Base-by-base conservation (phyloP, 1,140 invertebrate genomes). In the Anastatus disparis region DNA sequence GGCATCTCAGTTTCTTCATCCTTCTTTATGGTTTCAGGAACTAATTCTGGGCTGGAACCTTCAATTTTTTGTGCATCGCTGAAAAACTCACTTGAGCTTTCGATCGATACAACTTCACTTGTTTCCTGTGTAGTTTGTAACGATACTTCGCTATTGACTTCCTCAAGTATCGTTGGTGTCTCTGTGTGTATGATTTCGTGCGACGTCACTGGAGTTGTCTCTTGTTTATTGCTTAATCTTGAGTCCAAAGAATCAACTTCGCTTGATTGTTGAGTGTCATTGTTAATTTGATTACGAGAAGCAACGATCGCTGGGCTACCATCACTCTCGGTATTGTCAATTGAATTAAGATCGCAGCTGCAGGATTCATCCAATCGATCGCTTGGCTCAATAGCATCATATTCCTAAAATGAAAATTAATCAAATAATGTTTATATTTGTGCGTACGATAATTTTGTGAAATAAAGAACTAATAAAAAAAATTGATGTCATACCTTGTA, bases 281-380 rank as follows among this genome's bases (percentile, higher is more conserved):
- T 35, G n/a, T 40, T 67, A 7, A 67, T 7, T 52, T 67, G n/a
- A 76, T 81, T 81, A 69, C 81, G 77, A 59, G 87, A 76, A 74
- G 84, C 83, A 1, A 80, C 76, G 24, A 87, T 88, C 4, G 86
- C 83, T 1, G 88, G 88, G 77, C 87, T 89, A 6, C 86, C 87
- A 35, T 89, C 87, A 31, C 87, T 88, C 17, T 88, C 86, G 0
- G 87, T 85, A 46, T 86, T 85, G 35, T 85, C 84, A 50, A 85
- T 85, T 2, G 88, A 88, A 72, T 87, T 88, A 8, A 88, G 79
- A 67, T 89, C 87, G 77, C 89, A 88, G 64, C 88, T 88, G 77
- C 89, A 89, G 2, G 87, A 84, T 71, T 84, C 80, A 66, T 85
- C 81, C 2, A 83, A 26, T 64, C 84, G 74, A 40, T 86, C 83